Percentiles rank a stretch among this genome's conserved stretches.
phyloP scores from a whole-genome alignment of 2,888 invertebrate species.

The Xylota segnis region DNA sequence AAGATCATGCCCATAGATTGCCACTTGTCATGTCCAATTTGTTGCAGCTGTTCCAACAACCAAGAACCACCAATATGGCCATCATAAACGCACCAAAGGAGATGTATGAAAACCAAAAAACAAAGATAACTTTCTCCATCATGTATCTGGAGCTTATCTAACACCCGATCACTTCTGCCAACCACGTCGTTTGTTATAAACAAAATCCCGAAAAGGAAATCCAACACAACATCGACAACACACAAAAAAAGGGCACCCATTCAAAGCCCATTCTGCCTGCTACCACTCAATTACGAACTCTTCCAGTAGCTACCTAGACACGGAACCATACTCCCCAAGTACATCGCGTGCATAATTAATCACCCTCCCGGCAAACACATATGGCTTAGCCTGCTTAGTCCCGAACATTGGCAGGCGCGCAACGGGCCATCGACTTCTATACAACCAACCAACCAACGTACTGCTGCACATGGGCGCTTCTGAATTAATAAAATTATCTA shows the following conservation, averaged over 20 bases:
- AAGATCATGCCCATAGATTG: constrained; percentile 55
- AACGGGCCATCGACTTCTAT: constrained; percentile 34
- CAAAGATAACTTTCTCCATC: constrained; percentile 51
- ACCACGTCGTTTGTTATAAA: constrained; percentile 21
- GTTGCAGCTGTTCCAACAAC: constrained; percentile 59
- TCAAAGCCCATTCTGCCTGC: constrained; percentile 20
- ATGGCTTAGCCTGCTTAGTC: constrained; percentile 31
- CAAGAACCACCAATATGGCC: not conserved
- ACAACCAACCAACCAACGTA: no score
- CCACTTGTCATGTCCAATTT: constrained; percentile 66
- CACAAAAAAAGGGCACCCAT: constrained; percentile 60
- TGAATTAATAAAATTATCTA: constrained; percentile 72
- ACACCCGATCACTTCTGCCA: constrained; percentile 61
- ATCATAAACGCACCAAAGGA: constrained; percentile 23
- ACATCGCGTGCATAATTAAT: constrained; percentile 77
- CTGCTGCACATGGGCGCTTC: constrained; percentile 72
- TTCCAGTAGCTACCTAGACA: constrained; percentile 58
- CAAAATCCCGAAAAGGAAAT: constrained; percentile 56
- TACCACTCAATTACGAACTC: constrained; percentile 70
- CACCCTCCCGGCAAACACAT: constrained; percentile 53
- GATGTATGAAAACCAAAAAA: not conserved
- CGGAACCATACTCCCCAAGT: constrained; percentile 63
- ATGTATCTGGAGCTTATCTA: constrained; percentile 64
- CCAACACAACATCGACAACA: constrained; percentile 19
- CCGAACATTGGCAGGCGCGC: constrained; percentile 28